phyloP scores from a whole-genome alignment of 2,888 invertebrate genomes.

The Amphipoea lucens region DNA sequence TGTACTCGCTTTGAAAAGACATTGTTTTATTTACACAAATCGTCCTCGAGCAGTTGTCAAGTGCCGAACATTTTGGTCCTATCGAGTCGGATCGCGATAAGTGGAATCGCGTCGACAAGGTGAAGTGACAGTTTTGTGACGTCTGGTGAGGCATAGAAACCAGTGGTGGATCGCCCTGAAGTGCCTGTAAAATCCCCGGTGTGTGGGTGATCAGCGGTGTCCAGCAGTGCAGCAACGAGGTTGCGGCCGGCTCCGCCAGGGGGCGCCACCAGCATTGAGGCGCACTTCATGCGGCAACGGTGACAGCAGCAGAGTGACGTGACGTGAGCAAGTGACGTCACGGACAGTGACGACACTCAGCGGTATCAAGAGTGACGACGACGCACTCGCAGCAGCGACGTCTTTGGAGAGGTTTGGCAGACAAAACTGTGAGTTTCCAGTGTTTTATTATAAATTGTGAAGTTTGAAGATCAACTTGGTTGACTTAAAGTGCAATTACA shows the following conservation, averaged over 20 bases:
- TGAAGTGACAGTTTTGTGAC: not conserved
- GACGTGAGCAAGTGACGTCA: not conserved
- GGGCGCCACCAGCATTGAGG: not conserved
- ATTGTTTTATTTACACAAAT: not conserved
- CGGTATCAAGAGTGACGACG: not conserved
- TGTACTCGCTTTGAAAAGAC: not conserved
- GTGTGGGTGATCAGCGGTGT: conserved; percentile 7
- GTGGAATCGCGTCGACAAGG: not conserved
- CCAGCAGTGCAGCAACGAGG: not conserved
- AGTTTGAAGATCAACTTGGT: not conserved
- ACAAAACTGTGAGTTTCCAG: not conserved
- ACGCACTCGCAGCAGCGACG: not conserved
- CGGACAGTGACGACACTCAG: not conserved
- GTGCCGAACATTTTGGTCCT: not conserved
- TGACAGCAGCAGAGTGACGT: not conserved
- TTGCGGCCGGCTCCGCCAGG: not conserved
- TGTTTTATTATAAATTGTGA: not conserved
- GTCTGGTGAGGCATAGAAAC: not conserved
- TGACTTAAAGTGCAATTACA: not conserved
- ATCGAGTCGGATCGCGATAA: not conserved
- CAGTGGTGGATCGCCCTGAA: conserved; percentile 7
- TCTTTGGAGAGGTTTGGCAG: not conserved
- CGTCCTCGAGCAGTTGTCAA: not conserved
- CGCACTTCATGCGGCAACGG: too few species aligned
- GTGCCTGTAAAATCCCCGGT: conserved; percentile 5